Evolutionary conservation across 2,888 invertebrate genomes (phyloP).

Genomic region (Adineta ricciae): DNA sequence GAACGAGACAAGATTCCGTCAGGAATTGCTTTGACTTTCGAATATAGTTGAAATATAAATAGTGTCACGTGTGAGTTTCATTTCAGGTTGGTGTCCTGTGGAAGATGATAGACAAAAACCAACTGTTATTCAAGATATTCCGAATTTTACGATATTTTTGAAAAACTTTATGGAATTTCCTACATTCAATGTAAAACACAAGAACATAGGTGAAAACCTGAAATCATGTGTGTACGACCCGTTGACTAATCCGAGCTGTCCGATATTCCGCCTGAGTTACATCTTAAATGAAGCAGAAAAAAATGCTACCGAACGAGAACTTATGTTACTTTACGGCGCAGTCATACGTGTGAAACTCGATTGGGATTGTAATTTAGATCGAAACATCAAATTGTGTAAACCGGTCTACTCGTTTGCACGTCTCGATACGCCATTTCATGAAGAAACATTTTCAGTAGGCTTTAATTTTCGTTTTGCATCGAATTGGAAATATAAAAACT

Average conservation of each 20-base stretch:
- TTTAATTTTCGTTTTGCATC: constrained; percentile 40
- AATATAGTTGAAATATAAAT: too few species aligned
- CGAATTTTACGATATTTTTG: constrained; percentile 51
- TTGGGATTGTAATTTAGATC: constrained; percentile 54
- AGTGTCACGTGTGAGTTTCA: too few species aligned
- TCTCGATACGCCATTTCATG: constrained; percentile 43
- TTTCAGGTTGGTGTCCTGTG: constrained; percentile 29
- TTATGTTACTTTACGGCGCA: constrained; percentile 41
- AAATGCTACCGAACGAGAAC: constrained; percentile 34
- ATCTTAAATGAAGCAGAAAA: constrained; percentile 42
- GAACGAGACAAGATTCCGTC: too few species aligned
- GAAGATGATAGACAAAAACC: neutral
- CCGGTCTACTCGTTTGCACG: constrained; percentile 52
- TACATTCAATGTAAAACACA: constrained; percentile 47
- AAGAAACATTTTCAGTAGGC: constrained; percentile 34
- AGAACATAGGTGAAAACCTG: constrained; percentile 33
- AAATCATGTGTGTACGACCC: neutral
- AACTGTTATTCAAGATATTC: neutral
- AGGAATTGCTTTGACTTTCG: too few species aligned
- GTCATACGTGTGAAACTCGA: constrained; percentile 51
- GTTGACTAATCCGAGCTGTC: constrained; percentile 40
- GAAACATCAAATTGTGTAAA: constrained; percentile 46
- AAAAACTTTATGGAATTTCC: constrained; percentile 53
- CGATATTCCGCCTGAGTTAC: constrained; percentile 50
- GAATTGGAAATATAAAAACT: constrained; percentile 48